Conservation (phyloP, 2,113 vertebrate genomes). For the Oncorhynchus kisutch region DNA sequence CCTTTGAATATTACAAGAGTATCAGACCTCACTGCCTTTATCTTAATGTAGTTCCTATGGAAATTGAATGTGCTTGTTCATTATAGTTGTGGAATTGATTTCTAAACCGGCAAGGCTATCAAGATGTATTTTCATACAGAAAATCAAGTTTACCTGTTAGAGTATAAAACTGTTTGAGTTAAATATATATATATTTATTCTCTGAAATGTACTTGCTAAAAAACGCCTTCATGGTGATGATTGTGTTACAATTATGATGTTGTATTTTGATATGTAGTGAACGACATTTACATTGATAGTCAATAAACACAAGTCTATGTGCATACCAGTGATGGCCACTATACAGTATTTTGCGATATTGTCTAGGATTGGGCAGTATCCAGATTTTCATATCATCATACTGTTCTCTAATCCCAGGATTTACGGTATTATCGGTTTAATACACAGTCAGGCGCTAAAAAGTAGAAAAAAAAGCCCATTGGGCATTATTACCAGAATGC, state of each 20-base stretch:
- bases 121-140: constrained; percentile 62
- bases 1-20: constrained; percentile 3
- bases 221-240: constrained; percentile 34
- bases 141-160: constrained; percentile 13
- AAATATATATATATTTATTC: constrained; percentile 9
- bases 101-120: constrained; percentile 31
- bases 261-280: constrained; percentile 67
- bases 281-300: constrained; percentile 43
- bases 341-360: neutral
- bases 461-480: too few species aligned
- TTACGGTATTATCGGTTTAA: too few species aligned
- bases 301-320: constrained; percentile 52
- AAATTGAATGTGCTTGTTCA: constrained; percentile 29
- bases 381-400: too few species aligned
- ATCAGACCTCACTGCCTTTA: neutral
- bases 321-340: neutral
- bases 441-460: too few species aligned
- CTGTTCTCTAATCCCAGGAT: too few species aligned
- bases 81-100: constrained; percentile 37
- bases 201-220: constrained; percentile 28
- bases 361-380: too few species aligned
- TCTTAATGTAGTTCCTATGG: constrained; percentile 40
- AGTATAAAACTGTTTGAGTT: constrained; percentile 12
- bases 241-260: constrained; percentile 21
- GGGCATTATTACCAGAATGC: too few species aligned